Evolutionary conservation across 2,888 invertebrate species (phyloP), one percentile per base, ranked within the genome.

Genomic region (Brenthis hecate): DNA sequence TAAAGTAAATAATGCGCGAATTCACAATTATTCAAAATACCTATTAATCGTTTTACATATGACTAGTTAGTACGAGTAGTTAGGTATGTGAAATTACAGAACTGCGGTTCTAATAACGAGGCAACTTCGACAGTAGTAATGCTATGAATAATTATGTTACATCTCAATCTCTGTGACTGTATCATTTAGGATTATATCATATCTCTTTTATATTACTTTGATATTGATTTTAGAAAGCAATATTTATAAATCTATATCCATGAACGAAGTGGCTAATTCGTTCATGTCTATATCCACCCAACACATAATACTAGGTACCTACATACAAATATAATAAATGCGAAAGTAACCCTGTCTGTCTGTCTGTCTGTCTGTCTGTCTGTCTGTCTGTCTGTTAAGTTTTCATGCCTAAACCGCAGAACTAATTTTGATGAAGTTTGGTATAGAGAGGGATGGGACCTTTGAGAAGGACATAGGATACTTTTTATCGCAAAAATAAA

Each of bases 81-180:
- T 54, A 58, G 64, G 65, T 68, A 55, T 65, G 73, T 68, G 69
- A 70, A 72, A 73, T 73, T 70, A 60, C 58, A 48, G 56, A 56
- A 54, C 61, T 68, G 65, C 57, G 79, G 79, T 81, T 79, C 80
- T 76, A 73, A 76, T 80, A 81, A 84, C 79, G 79, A 81, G 77
- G 73, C 62, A 81, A 83, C 77, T 85, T 85, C 75, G 73, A 65
- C 72, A 69, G 70, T 75, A 74, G 80, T 79, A 58, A 60, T 60
- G 48, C n/a, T 60, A 48, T 14, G 36, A 63, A 43, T 54, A 43
- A 84, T 84, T 88, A 83, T 83, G 78, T 81, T 77, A 85, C 86
- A 86, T 89, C 85, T 86, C 88, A 87, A 87, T 85, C n/a, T 48
- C 28, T 48, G 47, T 50, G 23, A 23, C 48, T 8, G 48, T 28